Conservation (phyloP, 2,113 vertebrate genomes). For the Catharus bicknelli region DNA sequence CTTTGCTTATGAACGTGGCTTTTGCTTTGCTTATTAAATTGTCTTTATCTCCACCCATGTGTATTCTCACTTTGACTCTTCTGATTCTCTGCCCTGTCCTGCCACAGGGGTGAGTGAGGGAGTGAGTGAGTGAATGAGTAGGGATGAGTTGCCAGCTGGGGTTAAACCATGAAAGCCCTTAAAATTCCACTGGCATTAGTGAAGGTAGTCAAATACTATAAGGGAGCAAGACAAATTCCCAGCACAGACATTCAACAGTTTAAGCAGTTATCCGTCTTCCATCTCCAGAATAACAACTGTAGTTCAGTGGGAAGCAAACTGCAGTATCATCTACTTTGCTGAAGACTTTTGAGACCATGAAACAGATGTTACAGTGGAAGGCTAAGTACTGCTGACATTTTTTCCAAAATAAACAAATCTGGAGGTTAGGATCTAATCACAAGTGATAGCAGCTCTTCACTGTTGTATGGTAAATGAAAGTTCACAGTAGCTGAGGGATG, state of each 20-base stretch:
- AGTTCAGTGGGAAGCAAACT: not conserved
- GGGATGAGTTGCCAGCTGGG: not conserved
- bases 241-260: not conserved
- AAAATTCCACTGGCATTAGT: not conserved
- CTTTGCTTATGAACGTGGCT: fast-evolving
- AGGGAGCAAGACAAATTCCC: not conserved
- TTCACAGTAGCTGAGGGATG: not conserved
- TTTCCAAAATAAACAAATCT: constrained; percentile 14
- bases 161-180: not conserved
- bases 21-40: not conserved
- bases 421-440: not conserved
- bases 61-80: not conserved
- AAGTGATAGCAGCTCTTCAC: not conserved
- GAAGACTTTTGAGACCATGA: not conserved
- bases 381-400: not conserved
- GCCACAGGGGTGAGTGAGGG: not conserved
- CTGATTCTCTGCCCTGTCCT: not conserved
- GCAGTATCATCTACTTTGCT: not conserved
- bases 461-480: not conserved
- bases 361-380: not conserved
- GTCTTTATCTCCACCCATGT: not conserved
- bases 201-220: not conserved
- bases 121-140: not conserved
- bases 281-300: not conserved
- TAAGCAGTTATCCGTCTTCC: not conserved